phyloP scores from a whole-genome alignment of 2,113 vertebrate species.

The Pituophis catenifer region DNA sequence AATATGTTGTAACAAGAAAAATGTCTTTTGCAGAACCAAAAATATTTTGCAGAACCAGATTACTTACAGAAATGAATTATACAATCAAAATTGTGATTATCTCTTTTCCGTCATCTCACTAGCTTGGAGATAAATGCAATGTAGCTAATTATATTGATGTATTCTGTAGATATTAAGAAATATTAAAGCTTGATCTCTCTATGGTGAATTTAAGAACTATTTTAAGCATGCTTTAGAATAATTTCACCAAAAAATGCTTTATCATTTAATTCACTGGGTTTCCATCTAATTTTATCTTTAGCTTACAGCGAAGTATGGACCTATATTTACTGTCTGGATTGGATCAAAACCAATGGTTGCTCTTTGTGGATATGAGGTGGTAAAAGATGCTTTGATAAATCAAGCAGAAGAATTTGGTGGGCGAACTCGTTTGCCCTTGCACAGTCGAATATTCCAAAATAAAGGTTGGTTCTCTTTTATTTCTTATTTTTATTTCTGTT shows the following conservation, averaged over 20 bases:
- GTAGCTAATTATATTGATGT: neutral
- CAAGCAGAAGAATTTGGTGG: slow-evolving; percentile 52
- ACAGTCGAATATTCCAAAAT: slow-evolving; percentile 19
- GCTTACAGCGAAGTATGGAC: slow-evolving; percentile 48
- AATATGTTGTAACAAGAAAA: neutral
- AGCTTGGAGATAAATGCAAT: neutral
- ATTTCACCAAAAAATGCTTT: neutral
- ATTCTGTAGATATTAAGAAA: neutral
- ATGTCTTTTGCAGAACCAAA: too few relatives aligned
- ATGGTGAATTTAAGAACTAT: neutral
- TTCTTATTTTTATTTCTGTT: neutral
- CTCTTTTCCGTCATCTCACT: neutral
- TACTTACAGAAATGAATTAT: neutral
- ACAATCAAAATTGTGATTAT: neutral
- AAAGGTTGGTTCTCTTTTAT: slow-evolving; percentile 25
- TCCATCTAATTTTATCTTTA: neutral
- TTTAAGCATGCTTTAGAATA: neutral
- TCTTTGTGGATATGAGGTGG: slow-evolving; percentile 39
- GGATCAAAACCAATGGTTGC: slow-evolving; percentile 44
- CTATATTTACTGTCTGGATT: slow-evolving; percentile 57
- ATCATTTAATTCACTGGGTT: neutral
- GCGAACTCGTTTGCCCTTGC: slow-evolving; percentile 24
- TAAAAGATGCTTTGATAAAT: slow-evolving; percentile 61
- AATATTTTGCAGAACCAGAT: too few relatives aligned
- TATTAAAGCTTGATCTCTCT: neutral